Evolutionary conservation across 2,888 invertebrate genomes (phyloP), one percentile per base, ranked within the genome.

Genomic region (Drosophila pseudotalamancana): DNA sequence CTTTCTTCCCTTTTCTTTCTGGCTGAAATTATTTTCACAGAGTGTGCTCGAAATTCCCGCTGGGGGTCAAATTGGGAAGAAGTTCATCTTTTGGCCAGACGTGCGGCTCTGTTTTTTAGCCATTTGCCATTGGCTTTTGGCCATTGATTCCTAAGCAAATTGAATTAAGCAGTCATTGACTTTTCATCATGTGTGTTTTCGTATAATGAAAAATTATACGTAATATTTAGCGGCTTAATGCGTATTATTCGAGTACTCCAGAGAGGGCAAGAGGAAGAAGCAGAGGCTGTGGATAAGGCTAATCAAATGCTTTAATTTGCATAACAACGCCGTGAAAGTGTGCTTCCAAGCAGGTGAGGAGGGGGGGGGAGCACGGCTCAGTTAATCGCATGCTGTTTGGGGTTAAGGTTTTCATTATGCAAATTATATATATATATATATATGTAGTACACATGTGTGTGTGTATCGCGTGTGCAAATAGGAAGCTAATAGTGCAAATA

Each of bases 381-480:
- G 83, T 78, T 83, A 66, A 73, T 73, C 59, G 55, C 43, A 23
- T 23, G 12, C 12, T 50, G 72, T 59, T 54, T 56, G 81, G 87
- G 83, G 87, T 86, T 83, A 83, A 83, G 83, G 86, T 86, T 83
- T 83, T 74, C 72, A 86, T 86, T 86, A 83, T 86, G 86, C 84
- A 86, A 83, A 83, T 83, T 68, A 34, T 14, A 35, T 32, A 42
- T 6, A 37, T 6, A 21, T n/a, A n/a, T 6, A 12, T 55, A 32
- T 16, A 32, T 42, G 27, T 42, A 43, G 35, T 54, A 49, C 21
- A 56, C 14, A 56, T 9, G 29, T 34, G 25, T 27, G 27, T 49
- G 39, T 42, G 18, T 29, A 66, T 56, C 61, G 46, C 39, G 54
- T 82, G 75, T 64, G 61, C 60, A 72, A 82, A 86, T 80, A 67